A percentile compares a stretch with the other conserved stretches of the same genome.
phyloP scores from a whole-genome alignment of 2,888 invertebrate genomes.

The Copidosoma aretas region DNA sequence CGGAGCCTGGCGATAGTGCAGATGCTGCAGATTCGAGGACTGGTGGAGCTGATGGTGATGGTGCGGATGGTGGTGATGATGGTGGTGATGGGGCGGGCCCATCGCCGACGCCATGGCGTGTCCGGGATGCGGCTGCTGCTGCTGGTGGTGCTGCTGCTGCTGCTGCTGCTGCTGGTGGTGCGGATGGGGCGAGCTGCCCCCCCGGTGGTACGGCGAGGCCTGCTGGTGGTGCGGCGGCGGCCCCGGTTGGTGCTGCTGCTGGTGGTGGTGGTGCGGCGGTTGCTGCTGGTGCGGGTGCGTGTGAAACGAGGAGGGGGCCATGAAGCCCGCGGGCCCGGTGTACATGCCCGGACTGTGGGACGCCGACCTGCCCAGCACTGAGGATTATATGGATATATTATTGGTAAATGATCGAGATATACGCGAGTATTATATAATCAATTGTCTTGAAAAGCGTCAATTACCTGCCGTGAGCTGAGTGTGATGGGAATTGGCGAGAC shows the following conservation, averaged over 20 bases:
- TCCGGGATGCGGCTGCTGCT: constrained; percentile 14
- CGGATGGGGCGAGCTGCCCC: constrained; percentile 53
- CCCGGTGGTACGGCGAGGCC: constrained; percentile 58
- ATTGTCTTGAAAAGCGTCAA: too few relatives aligned
- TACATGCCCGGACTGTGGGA: constrained; percentile 61
- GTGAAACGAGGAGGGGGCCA: constrained; percentile 55
- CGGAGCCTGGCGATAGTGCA: constrained; percentile 59
- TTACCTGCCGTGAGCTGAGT: constrained; percentile 59
- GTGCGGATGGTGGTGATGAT: constrained; percentile 57
- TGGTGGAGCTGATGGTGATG: constrained; percentile 59
- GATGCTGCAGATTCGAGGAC: constrained; percentile 58
- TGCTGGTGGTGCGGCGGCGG: constrained; percentile 60
- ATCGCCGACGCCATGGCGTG: constrained; percentile 58
- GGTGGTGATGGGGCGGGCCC: constrained; percentile 60
- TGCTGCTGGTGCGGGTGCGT: constrained; percentile 58
- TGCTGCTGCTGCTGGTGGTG: constrained; percentile 53
- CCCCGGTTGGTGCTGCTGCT: constrained; percentile 49
- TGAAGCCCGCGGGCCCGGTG: constrained; percentile 56
- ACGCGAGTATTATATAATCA: too few relatives aligned
- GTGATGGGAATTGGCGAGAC: constrained; percentile 58
- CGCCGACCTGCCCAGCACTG: constrained; percentile 36
- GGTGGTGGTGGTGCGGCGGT: constrained; percentile 39
- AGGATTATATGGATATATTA: too few relatives aligned
- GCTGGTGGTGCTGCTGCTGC: constrained; percentile 54
- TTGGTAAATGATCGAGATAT: too few relatives aligned